phyloP scores from a whole-genome alignment of 1,140 invertebrate species.

The Meloidogyne exigua region DNA sequence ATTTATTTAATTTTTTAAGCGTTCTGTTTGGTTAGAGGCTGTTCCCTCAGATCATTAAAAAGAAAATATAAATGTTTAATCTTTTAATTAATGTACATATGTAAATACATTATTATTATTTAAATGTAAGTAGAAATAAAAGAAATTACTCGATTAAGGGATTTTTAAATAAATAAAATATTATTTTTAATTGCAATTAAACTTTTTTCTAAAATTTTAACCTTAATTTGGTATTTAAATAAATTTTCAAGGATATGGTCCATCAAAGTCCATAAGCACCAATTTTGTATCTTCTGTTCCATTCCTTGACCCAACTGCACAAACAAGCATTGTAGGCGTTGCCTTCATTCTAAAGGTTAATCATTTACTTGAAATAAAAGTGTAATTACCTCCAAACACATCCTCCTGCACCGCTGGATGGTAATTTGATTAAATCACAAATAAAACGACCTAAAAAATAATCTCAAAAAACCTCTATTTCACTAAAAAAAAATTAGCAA shows the following conservation, averaged over 20 bases:
- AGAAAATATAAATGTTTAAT: no score
- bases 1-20: not conserved
- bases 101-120: no score
- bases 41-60: not conserved
- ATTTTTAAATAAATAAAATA: no score
- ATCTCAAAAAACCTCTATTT: conserved; percentile 65
- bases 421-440: conserved; percentile 85
- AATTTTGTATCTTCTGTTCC: conserved; percentile 98
- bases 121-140: no score
- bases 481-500: conserved; percentile 97
- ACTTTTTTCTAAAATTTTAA: no score
- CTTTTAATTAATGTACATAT: no score
- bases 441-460: conserved; percentile 75
- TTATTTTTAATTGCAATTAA: no score
- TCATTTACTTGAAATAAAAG: not conserved
- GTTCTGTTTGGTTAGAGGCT: conserved; percentile 16
- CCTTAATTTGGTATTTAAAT: no score
- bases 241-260: conserved; percentile 68
- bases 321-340: conserved; percentile 92
- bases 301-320: conserved; percentile 94
- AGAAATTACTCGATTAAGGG: no score
- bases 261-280: conserved; percentile 92
- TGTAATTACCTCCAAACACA: conserved; percentile 79
- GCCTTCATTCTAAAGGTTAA: conserved; percentile 77
- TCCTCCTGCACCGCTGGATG: conserved; percentile 91